phyloP scores from a whole-genome alignment of 2,797 vertebrate species.

The Scolopax bukidnonensis region DNA sequence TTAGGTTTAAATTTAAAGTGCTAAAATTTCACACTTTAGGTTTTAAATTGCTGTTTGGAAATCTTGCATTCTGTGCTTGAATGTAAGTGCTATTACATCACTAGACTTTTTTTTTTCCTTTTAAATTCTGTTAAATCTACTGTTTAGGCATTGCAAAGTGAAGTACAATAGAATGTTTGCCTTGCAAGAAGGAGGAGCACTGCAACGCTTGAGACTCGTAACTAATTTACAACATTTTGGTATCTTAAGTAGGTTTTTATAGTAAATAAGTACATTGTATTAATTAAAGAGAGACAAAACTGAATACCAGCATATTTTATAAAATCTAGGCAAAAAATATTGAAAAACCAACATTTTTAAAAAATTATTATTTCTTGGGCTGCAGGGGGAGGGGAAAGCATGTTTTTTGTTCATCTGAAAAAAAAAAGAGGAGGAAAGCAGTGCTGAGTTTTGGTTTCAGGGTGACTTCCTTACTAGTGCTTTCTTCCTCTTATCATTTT shows the following conservation, averaged over 20 bases:
- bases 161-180: background rate
- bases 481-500: background rate
- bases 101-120: background rate
- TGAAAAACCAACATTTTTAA: background rate
- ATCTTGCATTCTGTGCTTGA: background rate
- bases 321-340: background rate
- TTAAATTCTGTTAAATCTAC: background rate
- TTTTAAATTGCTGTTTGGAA: background rate
- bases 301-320: background rate
- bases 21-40: background rate
- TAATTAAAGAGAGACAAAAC: background rate
- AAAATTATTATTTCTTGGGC: background rate
- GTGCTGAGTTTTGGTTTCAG: background rate
- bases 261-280: background rate
- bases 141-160: background rate
- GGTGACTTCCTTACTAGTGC: background rate
- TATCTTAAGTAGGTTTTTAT: background rate
- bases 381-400: background rate
- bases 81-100: background rate
- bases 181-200: background rate
- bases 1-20: background rate
- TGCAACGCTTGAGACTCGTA: background rate
- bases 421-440: background rate
- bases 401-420: background rate
- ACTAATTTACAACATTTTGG: background rate